Percentiles rank a stretch among this genome's conserved stretches.
These are phyloP conservation scores for Alosa sapidissima DNA, from an alignment of 2,797 vertebrate species.

Conservation along the genomic window DNA sequence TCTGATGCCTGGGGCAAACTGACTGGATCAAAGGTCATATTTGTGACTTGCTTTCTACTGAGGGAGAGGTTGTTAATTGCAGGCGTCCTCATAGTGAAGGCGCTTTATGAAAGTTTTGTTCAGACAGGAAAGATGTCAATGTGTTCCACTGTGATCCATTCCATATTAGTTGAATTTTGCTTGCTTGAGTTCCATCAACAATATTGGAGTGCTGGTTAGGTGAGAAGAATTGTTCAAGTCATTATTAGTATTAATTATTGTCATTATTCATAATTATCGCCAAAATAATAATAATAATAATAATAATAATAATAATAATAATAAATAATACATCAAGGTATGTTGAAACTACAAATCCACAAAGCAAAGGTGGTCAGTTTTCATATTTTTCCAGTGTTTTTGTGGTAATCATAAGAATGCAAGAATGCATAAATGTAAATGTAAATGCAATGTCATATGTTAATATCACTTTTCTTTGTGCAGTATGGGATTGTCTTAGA, in stretches of 20 bases:
- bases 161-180: not conserved
- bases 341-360: not conserved
- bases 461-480: slow-evolving; percentile 19
- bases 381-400: not conserved
- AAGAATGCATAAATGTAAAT: not conserved
- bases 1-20: not conserved
- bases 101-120: not conserved
- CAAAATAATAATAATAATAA: no score
- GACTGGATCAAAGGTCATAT: slow-evolving; percentile 2
- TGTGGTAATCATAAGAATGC: not conserved
- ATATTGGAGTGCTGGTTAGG: no score
- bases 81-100: not conserved
- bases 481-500: slow-evolving; percentile 95
- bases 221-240: no score
- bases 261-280: no score
- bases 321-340: not conserved
- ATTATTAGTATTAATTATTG: no score
- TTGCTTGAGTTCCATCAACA: no score
- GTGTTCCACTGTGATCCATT: not conserved
- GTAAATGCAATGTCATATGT: not conserved
- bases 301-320: no score
- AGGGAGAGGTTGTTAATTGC: not conserved
- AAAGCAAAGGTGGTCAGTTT: not conserved
- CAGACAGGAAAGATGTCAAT: not conserved
- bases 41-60: not conserved